A percentile compares a stretch with the other conserved stretches of the same genome.
phyloP scores from a whole-genome alignment of 2,113 vertebrate species.

The Sialia sialis region DNA sequence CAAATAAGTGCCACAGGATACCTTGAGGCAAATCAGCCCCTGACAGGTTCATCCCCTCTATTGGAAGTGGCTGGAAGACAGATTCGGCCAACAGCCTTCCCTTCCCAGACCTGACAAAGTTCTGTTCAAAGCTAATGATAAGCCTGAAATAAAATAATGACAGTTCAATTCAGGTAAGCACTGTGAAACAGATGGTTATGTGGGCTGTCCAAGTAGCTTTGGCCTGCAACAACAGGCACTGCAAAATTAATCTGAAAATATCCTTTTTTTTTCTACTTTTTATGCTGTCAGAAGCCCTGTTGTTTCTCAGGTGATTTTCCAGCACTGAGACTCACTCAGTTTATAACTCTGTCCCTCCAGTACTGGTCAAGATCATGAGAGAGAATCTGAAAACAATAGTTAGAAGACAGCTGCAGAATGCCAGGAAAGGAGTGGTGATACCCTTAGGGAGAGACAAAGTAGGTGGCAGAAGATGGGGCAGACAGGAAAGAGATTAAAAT shows the following conservation, averaged over 20 bases:
- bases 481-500: not conserved
- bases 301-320: not conserved
- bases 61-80: not conserved
- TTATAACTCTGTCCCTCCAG: not conserved
- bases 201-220: conserved; percentile 41
- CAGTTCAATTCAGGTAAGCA: conserved; percentile 48
- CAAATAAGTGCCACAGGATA: conserved; percentile 19
- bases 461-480: not conserved
- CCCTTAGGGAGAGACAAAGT: not conserved
- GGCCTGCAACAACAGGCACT: not conserved
- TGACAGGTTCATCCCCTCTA: not conserved
- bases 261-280: not conserved
- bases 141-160: not conserved
- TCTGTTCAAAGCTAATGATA: conserved; percentile 43
- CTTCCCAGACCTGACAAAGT: not conserved
- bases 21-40: conserved; percentile 10
- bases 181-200: conserved; percentile 42
- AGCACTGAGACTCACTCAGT: not conserved
- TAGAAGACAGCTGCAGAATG: not conserved
- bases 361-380: not conserved
- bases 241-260: conserved; percentile 29
- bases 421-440: not conserved
- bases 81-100: not conserved
- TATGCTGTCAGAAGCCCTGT: not conserved
- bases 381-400: not conserved